Conservation (phyloP, 2,797 vertebrate genomes). For the Hoplostethus mediterraneus region DNA sequence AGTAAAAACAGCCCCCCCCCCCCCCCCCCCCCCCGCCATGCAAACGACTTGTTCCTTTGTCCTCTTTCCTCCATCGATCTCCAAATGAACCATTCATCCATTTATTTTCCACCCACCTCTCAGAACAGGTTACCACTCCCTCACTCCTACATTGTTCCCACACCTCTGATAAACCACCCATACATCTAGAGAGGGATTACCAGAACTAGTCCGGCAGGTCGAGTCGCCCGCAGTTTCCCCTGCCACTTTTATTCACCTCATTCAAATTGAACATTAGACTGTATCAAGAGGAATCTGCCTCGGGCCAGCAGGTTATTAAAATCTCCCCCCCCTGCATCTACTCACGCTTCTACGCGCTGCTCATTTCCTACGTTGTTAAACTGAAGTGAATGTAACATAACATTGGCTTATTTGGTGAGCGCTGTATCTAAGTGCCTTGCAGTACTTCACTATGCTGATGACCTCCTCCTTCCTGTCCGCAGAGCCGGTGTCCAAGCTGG, state of each 20-base stretch:
- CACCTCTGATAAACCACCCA: not conserved
- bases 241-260: not conserved
- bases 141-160: slow-evolving; percentile 15
- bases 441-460: too few relatives aligned
- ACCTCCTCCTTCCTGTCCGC: not conserved
- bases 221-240: not conserved
- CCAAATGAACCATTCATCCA: too few relatives aligned
- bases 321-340: too few relatives aligned
- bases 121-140: slow-evolving; percentile 50
- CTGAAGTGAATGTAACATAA: too few relatives aligned
- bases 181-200: slow-evolving; percentile 11
- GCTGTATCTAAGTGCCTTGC: too few relatives aligned
- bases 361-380: too few relatives aligned
- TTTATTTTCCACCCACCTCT: not conserved
- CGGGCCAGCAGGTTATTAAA: not conserved
- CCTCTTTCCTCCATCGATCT: not conserved
- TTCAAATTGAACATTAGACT: not conserved
- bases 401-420: too few relatives aligned
- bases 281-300: not conserved
- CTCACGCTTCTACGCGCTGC: too few relatives aligned
- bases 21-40: not conserved
- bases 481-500: slow-evolving; percentile 70
- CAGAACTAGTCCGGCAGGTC: slow-evolving; percentile 52
- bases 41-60: not conserved
- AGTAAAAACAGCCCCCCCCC: not conserved